Percentiles rank a stretch among this genome's conserved stretches.
Conservation (phyloP, 2,797 vertebrate genomes). For the Anabacerthia variegaticeps region DNA sequence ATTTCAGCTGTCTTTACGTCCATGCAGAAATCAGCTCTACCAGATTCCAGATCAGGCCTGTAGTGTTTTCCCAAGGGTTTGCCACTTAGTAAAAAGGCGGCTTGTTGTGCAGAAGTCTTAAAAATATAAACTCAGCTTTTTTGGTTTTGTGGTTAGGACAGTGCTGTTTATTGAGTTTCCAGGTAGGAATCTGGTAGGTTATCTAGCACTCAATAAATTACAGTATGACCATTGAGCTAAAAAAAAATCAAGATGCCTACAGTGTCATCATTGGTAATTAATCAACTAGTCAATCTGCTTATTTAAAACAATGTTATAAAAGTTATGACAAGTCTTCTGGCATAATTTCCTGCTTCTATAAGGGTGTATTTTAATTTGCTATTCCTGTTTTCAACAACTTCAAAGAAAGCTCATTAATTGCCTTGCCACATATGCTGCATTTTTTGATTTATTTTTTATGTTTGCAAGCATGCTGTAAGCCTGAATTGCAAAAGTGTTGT, state of each 20-base stretch:
- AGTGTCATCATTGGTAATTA: background rate
- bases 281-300: background rate
- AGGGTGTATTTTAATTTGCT: background rate
- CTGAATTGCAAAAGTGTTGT: background rate
- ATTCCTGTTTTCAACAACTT: background rate
- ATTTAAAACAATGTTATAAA: background rate
- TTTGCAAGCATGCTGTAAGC: background rate
- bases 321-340: background rate
- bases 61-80: slow-evolving; percentile 15
- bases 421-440: background rate
- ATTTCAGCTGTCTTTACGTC: slow-evolving; percentile 28
- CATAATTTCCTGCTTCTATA: background rate
- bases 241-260: background rate
- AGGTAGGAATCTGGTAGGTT: slow-evolving; percentile 44
- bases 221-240: background rate
- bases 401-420: background rate
- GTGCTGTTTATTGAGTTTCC: slow-evolving; percentile 53
- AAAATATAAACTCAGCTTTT: slow-evolving; percentile 16
- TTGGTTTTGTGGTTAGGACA: slow-evolving; percentile 63
- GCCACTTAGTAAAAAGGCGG: slow-evolving; percentile 40
- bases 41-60: slow-evolving; percentile 17
- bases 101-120: slow-evolving; percentile 24
- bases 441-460: background rate
- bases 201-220: slow-evolving; percentile 44
- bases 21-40: background rate